Percentiles rank a stretch among this genome's conserved stretches.
Conservation (phyloP, 2,888 invertebrate species). For the Orthosia cruda region DNA sequence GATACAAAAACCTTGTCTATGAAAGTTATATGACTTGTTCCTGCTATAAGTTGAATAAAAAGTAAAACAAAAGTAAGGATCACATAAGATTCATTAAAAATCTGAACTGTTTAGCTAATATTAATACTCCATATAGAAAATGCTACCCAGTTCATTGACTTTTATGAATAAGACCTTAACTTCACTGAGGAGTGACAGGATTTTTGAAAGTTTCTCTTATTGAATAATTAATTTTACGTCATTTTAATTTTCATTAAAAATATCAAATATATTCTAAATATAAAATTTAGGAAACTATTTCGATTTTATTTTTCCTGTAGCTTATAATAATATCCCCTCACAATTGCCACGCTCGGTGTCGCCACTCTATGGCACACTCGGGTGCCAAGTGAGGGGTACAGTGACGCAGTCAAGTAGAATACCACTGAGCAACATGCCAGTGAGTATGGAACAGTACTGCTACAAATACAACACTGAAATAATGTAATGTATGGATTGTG, state of each 20-base stretch:
- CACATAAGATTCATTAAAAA: too few species aligned
- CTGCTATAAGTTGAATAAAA: too few species aligned
- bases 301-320: neutral
- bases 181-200: too few species aligned
- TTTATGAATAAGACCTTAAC: too few species aligned
- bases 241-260: neutral
- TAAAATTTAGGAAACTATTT: neutral
- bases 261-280: neutral
- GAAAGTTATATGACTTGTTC: too few species aligned
- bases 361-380: conserved; percentile 50
- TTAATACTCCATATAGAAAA: too few species aligned
- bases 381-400: conserved; percentile 72
- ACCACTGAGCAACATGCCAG: conserved; percentile 46
- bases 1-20: too few species aligned
- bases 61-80: too few species aligned
- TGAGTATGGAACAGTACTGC: conserved; percentile 63
- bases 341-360: conserved; percentile 62
- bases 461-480: conserved; percentile 26
- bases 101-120: too few species aligned
- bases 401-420: conserved; percentile 64
- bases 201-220: too few species aligned
- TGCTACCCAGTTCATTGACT: too few species aligned
- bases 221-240: neutral
- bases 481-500: too few species aligned
- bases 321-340: conserved; percentile 53